Conservation (phyloP, 2,113 vertebrate genomes). For the Nothocercus julius region DNA sequence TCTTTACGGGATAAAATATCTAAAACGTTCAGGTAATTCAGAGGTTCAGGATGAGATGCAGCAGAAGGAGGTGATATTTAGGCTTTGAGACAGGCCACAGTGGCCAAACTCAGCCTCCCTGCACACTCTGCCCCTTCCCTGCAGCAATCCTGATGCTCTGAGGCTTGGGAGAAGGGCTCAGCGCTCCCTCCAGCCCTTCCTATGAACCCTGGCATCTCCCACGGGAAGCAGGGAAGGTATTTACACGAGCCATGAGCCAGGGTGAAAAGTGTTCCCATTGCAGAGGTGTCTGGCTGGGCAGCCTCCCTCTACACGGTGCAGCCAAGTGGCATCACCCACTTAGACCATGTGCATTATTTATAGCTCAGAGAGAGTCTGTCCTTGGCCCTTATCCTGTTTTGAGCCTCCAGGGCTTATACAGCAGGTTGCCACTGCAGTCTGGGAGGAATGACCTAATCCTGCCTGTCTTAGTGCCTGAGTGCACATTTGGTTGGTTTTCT, state of each 20-base stretch:
- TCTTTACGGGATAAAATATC: background rate
- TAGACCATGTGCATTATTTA: background rate
- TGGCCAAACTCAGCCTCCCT: background rate
- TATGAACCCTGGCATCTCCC: background rate
- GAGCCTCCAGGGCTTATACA: background rate
- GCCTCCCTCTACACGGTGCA: background rate
- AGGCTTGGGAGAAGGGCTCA: background rate
- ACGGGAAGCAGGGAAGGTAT: rapidly evolving
- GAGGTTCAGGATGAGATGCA: background rate
- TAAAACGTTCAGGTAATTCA: background rate
- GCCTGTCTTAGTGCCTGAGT: background rate
- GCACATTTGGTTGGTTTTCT: background rate
- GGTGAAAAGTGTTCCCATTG: background rate
- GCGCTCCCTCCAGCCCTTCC: rapidly evolving
- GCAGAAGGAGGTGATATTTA: background rate
- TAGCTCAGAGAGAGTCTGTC: background rate
- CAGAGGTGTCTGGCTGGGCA: background rate
- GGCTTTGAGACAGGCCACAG: background rate
- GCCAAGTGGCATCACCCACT: background rate
- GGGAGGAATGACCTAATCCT: background rate
- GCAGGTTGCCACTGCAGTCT: background rate
- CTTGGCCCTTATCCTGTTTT: background rate
- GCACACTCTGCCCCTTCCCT: background rate
- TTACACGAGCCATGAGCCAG: background rate
- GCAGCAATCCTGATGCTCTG: no score